Conservation (phyloP, 2,888 invertebrate genomes). For the Bibio marci region DNA sequence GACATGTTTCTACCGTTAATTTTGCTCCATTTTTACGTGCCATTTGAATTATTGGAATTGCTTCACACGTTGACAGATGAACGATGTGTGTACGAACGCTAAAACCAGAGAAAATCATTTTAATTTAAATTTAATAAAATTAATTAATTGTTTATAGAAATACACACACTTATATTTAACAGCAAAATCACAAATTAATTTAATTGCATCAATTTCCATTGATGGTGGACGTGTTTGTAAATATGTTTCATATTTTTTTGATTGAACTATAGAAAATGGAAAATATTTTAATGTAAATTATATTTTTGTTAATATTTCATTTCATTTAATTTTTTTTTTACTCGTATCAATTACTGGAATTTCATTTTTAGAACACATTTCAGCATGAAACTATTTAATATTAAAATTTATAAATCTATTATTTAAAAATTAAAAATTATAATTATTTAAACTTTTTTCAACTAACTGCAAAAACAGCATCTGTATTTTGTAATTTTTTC, state of each 20-base stretch:
- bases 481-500: conserved; percentile 37
- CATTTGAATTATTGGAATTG: conserved; percentile 37
- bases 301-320: no score
- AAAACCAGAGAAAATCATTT: conserved; percentile 9
- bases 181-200: conserved; percentile 38
- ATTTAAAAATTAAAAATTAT: conserved; percentile 4
- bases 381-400: conserved; percentile 47
- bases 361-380: conserved; percentile 27
- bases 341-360: no score
- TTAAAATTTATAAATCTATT: background rate
- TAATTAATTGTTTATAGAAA: conserved; percentile 4
- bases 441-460: conserved; percentile 1
- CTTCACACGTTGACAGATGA: conserved; percentile 45
- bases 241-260: conserved; percentile 43
- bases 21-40: conserved; percentile 32
- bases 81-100: conserved; percentile 50
- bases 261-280: conserved; percentile 24
- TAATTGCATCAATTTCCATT: conserved; percentile 50
- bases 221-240: conserved; percentile 41
- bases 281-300: no score
- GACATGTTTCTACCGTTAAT: conserved; percentile 54
- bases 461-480: conserved; percentile 45
- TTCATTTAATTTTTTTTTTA: no score
- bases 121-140: background rate
- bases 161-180: conserved; percentile 35